Percentiles rank a stretch among this genome's conserved stretches.
Conservation (phyloP, 2,888 invertebrate genomes). For the Pammene aurita region DNA sequence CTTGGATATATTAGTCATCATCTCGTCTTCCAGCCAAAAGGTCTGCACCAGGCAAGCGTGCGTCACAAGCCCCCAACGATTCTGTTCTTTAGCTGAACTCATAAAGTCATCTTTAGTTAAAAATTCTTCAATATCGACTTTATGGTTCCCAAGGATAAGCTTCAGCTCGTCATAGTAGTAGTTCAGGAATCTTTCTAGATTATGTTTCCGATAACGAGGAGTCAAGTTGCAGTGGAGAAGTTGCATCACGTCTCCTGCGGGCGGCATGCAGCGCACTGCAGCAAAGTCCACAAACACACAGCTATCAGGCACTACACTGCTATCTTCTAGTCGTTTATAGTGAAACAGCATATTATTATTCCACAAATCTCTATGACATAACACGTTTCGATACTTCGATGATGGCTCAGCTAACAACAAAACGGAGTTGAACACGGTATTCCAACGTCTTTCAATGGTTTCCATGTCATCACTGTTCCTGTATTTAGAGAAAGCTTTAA, state of each 20-base stretch:
- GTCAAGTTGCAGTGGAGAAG: slow-evolving; percentile 82
- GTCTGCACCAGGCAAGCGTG: slow-evolving; percentile 80
- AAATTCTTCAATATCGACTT: slow-evolving; percentile 66
- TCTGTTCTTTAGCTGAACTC: slow-evolving; percentile 73
- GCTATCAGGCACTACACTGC: slow-evolving; percentile 70
- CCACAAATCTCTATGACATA: slow-evolving; percentile 86
- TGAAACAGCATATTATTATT: slow-evolving; percentile 85
- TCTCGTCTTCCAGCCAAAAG: slow-evolving; percentile 79
- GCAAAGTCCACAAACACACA: slow-evolving; percentile 88
- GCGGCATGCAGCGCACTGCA: slow-evolving; percentile 86
- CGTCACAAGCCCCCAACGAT: slow-evolving; percentile 80
- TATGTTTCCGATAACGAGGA: slow-evolving; percentile 70
- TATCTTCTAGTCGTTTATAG: slow-evolving; percentile 52
- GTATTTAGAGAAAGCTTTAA: slow-evolving; percentile 66
- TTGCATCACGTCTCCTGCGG: slow-evolving; percentile 85
- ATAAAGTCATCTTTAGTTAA: slow-evolving; percentile 72
- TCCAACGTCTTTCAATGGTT: slow-evolving; percentile 62
- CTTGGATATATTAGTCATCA: slow-evolving; percentile 71
- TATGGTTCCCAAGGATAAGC: slow-evolving; percentile 64
- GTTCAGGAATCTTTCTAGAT: slow-evolving; percentile 76
- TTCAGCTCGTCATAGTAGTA: slow-evolving; percentile 82
- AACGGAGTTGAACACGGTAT: slow-evolving; percentile 60
- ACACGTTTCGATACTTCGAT: slow-evolving; percentile 71
- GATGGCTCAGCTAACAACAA: slow-evolving; percentile 60
- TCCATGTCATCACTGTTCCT: slow-evolving; percentile 48